A percentile compares a stretch with the other conserved stretches of the same genome.
These are phyloP conservation scores for Metopia argyrocephala DNA, from an alignment of 2,888 invertebrate species.

Conservation along the genomic window DNA sequence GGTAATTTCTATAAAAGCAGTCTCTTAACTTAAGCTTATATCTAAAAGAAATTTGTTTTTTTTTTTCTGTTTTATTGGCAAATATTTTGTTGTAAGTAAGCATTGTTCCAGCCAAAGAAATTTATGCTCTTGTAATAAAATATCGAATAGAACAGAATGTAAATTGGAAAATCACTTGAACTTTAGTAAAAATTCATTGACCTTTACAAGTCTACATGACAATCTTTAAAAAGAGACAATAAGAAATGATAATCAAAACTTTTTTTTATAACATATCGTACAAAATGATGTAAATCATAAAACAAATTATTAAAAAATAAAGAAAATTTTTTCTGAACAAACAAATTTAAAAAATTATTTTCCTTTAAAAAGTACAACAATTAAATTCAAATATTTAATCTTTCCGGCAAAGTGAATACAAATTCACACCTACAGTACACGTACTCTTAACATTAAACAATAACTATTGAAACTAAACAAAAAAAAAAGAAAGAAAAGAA, in stretches of 20 bases:
- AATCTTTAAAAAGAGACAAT: neutral
- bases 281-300: neutral
- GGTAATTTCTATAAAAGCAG: constrained; percentile 36
- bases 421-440: constrained; percentile 8
- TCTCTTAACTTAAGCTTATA: constrained; percentile 53
- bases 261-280: neutral
- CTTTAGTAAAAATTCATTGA: constrained; percentile 5
- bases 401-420: constrained; percentile 43
- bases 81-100: constrained; percentile 7
- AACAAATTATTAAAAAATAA: constrained; percentile 10
- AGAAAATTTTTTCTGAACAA: constrained; percentile 3
- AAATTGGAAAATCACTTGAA: neutral
- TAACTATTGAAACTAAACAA: neutral
- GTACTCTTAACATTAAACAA: neutral
- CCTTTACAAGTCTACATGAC: neutral
- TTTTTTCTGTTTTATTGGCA: neutral
- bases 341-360: neutral
- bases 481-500: neutral
- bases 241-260: neutral
- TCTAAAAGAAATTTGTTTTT: constrained; percentile 38
- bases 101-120: constrained; percentile 15
- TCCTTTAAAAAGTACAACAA: neutral
- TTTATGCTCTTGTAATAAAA: constrained; percentile 9
- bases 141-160: neutral
- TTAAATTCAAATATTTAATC: constrained; percentile 49